Conservation (phyloP, 2,888 invertebrate species). For the Alviniconcha strummeri region DNA sequence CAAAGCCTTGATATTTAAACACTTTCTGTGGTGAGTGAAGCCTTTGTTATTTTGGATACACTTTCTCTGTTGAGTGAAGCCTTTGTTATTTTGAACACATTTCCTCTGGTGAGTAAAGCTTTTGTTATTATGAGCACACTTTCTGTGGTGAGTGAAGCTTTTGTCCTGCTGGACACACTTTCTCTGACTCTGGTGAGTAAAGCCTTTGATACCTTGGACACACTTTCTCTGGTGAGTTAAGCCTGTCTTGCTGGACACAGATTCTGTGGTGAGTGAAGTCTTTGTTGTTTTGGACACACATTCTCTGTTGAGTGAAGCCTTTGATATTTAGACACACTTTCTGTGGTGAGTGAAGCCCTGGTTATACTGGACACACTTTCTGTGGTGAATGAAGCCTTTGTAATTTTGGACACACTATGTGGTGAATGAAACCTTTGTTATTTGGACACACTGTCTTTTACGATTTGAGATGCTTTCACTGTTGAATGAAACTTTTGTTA, state of each 20-base stretch:
- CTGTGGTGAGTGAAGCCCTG: too few species aligned
- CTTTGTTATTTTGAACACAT: background rate
- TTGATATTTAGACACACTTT: too few species aligned
- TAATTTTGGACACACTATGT: too few species aligned
- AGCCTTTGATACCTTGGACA: background rate
- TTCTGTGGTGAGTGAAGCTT: conserved; percentile 62
- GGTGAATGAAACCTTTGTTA: background rate
- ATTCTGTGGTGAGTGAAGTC: too few species aligned
- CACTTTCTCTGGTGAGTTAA: background rate
- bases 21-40: background rate
- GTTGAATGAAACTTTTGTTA: background rate
- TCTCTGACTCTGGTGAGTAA: too few species aligned
- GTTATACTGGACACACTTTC: conserved; percentile 70
- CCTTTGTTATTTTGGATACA: background rate
- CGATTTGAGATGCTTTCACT: background rate
- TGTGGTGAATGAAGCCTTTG: conserved; percentile 58
- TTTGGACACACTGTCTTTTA: background rate
- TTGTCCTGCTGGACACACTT: too few species aligned
- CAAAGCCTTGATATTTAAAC: too few species aligned
- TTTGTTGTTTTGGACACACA: too few species aligned
- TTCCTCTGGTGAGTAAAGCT: too few species aligned
- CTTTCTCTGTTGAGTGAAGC: background rate
- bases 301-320: too few species aligned
- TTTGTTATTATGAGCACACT: conserved; percentile 68
- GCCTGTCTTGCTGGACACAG: background rate